These are phyloP conservation scores for Ceratosolen fusciceps DNA, from an alignment of 1,140 invertebrate species.

Conservation along the genomic window DNA sequence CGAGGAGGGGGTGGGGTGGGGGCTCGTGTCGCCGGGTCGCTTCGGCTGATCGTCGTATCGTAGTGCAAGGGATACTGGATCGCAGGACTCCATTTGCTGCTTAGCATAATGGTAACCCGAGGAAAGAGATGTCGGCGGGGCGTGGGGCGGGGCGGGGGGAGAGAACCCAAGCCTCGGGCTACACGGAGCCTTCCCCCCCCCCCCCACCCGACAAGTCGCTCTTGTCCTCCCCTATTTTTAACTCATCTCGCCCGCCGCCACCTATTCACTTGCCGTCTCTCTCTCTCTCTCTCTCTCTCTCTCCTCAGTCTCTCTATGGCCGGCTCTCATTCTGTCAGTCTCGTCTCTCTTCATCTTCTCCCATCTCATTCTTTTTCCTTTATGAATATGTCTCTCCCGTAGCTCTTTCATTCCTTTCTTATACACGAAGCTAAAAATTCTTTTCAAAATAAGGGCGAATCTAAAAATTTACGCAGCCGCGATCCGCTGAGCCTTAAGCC, in stretches of 20 bases:
- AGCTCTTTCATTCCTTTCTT: not conserved
- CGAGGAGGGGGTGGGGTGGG: no score
- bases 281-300: no score
- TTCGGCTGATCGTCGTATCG: slow-evolving; percentile 36
- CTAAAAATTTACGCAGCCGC: not conserved
- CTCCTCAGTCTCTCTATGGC: no score
- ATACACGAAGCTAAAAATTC: not conserved
- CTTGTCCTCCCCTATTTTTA: no score
- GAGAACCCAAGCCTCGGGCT: not conserved
- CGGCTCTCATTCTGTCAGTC: no score
- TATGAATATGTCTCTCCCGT: slow-evolving; percentile 3
- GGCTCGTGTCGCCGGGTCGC: slow-evolving; percentile 58
- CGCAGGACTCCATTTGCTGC: slow-evolving; percentile 72
- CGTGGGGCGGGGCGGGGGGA: not conserved
- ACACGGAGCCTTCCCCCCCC: no score
- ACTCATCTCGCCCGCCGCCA: no score
- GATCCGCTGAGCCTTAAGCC: not conserved
- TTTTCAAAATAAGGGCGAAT: not conserved
- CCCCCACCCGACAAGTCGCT: no score
- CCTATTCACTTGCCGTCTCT: no score
- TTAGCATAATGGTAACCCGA: slow-evolving; percentile 73
- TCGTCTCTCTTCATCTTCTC: slow-evolving; percentile 45
- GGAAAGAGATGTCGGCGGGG: slow-evolving; percentile 12
- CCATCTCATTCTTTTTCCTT: not conserved
- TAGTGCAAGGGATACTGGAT: slow-evolving; percentile 69